Percentiles rank a stretch among this genome's conserved stretches.
phyloP scores from a whole-genome alignment of 2,888 invertebrate genomes.

The Aromia moschata region DNA sequence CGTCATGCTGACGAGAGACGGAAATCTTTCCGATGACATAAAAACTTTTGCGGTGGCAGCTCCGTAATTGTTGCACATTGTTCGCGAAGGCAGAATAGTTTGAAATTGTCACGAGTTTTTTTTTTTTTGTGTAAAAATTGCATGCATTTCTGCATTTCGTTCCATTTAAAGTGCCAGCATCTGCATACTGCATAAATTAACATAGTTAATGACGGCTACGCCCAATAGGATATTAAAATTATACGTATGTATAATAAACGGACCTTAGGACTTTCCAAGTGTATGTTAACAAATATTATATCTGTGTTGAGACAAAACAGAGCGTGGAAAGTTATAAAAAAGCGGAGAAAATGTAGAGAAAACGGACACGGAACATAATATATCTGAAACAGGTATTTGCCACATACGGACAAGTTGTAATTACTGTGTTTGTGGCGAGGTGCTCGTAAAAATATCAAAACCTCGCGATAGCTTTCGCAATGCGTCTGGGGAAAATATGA shows the following conservation, averaged over 20 bases:
- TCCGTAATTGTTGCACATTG: too few relatives aligned
- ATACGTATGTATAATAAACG: background rate
- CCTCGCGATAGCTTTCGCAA: background rate
- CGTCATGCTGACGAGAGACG: too few relatives aligned
- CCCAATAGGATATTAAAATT: background rate
- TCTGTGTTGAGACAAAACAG: conserved; percentile 43
- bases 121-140: too few relatives aligned
- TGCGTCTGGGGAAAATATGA: background rate
- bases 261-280: conserved; percentile 28
- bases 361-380: conserved; percentile 32
- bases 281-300: conserved; percentile 26
- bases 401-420: background rate
- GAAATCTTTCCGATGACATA: too few relatives aligned
- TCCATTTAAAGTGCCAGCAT: too few relatives aligned
- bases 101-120: too few relatives aligned
- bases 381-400: conserved; percentile 21
- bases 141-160: background rate
- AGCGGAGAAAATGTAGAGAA: conserved; percentile 34
- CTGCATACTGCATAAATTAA: background rate
- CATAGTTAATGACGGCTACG: background rate
- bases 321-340: conserved; percentile 45
- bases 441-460: background rate
- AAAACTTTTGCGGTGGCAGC: too few relatives aligned
- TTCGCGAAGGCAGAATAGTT: too few relatives aligned
- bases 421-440: background rate